Base-by-base conservation (phyloP, 2,113 vertebrate species). In the Heterotilapia buettikoferi region DNA sequence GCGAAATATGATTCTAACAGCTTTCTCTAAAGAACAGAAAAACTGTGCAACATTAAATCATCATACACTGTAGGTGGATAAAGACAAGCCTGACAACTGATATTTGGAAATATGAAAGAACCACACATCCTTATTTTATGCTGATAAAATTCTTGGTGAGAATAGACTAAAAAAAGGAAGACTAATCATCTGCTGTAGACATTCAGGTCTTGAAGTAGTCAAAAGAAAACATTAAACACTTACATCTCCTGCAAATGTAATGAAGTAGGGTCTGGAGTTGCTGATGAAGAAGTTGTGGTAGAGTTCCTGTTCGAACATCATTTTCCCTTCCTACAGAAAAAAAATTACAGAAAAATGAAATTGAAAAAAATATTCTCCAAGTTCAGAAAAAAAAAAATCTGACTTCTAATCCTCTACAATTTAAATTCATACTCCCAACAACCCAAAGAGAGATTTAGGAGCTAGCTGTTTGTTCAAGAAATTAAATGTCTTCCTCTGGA, bases 281-380 rank as follows among this genome's bases (percentile, higher is more conserved):
- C 96, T 98, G 96, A 98, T 97, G 94, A 96, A 94, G 96, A 99
- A 99, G 94, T 97, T 99, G 97, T 98, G 98, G 96, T 99, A 99
- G 81, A 99, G 96, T 91, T 99, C 99, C 94, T 99, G 99, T 91
- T 99, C 98, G 91, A 98, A 99, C 94, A 98, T 95, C 91, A 96
- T 96, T 95, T 97, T 98, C 43, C 98, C 98, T 93, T 99, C 98
- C 98, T 99, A 95, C 66, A 95, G 93, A 82, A 9, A 78, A 12
- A 57, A 29, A 84, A 82, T 31, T 11, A 45, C 5, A 18, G 12
- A 71, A 73, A 73, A 45, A 73, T 14, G 3, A 73, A 45, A 0
- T 3, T 12, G 21, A 3, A 68, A 40, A 43, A 68, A n/a, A 8
- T 1, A 19, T 26, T 63, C 16, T 36, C 31, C 8, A 26, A 26